Percentiles rank a stretch among this genome's conserved stretches.
These are phyloP conservation scores for Zele albiditarsus DNA, from an alignment of 2,888 invertebrate species.

Conservation along the genomic window DNA sequence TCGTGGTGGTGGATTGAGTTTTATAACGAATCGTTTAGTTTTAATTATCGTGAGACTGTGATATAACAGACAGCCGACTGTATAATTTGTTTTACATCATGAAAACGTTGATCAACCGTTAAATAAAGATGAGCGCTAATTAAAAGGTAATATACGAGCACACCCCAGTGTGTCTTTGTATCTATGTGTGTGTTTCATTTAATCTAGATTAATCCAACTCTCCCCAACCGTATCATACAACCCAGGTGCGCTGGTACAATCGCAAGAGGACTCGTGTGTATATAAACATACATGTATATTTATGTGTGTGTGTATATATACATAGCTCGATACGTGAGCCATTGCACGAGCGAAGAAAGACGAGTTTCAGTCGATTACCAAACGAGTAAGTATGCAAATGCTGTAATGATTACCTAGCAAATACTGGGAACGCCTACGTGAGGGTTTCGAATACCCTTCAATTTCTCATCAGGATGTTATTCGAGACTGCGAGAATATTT, in stretches of 20 bases:
- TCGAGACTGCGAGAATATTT: not conserved
- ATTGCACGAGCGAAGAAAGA: conserved; percentile 33
- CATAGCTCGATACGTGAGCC: conserved; percentile 24
- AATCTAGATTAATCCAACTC: conserved; percentile 31
- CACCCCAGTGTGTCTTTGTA: not conserved
- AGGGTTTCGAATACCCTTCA: conserved; percentile 23
- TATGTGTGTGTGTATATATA: conserved; percentile 22
- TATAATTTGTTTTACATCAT: conserved; percentile 61
- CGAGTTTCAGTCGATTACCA: conserved; percentile 37
- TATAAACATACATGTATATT: conserved; percentile 5
- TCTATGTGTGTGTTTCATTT: conserved; percentile 12
- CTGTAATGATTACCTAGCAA: conserved; percentile 38
- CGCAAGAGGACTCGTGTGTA: not conserved
- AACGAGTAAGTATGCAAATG: conserved; percentile 38
- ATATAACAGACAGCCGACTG: conserved; percentile 61
- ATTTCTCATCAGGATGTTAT: conserved; percentile 7
- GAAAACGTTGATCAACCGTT: conserved; percentile 50
- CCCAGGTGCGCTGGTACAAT: conserved; percentile 8
- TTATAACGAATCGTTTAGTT: conserved; percentile 59
- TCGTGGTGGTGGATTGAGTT: conserved; percentile 49
- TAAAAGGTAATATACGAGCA: conserved; percentile 37
- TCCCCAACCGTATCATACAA: conserved; percentile 4
- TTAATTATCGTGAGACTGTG: conserved; percentile 67
- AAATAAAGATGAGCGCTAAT: conserved; percentile 58
- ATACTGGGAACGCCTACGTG: conserved; percentile 36